Evolutionary conservation across 2,113 vertebrate genomes (phyloP).

Genomic region (Cathartes aura): DNA sequence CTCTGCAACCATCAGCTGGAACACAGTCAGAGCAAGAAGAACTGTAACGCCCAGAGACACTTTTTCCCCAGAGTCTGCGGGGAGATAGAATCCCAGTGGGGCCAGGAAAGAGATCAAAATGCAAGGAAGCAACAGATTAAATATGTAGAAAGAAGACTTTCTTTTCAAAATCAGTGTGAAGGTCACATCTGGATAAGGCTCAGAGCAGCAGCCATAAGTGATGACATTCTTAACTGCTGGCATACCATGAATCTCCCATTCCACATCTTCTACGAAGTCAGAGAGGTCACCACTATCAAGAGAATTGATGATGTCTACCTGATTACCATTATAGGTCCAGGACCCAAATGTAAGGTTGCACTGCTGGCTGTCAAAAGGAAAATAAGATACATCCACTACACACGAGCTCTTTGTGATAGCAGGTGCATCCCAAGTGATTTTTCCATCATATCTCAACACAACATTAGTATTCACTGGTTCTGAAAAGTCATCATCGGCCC

Average conservation of each 20-base stretch:
- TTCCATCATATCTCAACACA: constrained; percentile 90
- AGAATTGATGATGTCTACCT: constrained; percentile 91
- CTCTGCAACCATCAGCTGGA: constrained; percentile 97
- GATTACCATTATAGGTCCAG: constrained; percentile 99
- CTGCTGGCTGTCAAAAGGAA: constrained; percentile 93
- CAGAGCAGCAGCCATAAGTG: constrained; percentile 96
- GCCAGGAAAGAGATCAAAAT: constrained; percentile 97
- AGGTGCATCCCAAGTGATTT: constrained; percentile 95
- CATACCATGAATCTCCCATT: constrained; percentile 98
- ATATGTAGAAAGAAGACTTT: constrained; percentile 95
- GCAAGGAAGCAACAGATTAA: constrained; percentile 94
- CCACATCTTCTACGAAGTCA: constrained; percentile 95
- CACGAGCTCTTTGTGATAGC: constrained; percentile 97
- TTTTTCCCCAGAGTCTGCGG: constrained; percentile 97
- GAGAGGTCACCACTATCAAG: constrained; percentile 93
- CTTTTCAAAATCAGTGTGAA: constrained; percentile 94
- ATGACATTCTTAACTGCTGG: constrained; percentile 91
- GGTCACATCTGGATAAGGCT: constrained; percentile 96
- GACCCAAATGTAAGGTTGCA: constrained; percentile 98
- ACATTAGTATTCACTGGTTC: constrained; percentile 92
- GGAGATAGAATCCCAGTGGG: constrained; percentile 95
- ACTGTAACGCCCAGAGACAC: constrained; percentile 96
- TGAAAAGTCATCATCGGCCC: constrained; percentile 92
- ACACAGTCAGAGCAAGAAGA: constrained; percentile 94
- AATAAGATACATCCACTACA: constrained; percentile 95